Percentiles rank a stretch among this genome's conserved stretches.
phyloP scores from a whole-genome alignment of 2,888 invertebrate genomes.

The Pemphredon lugubris region DNA sequence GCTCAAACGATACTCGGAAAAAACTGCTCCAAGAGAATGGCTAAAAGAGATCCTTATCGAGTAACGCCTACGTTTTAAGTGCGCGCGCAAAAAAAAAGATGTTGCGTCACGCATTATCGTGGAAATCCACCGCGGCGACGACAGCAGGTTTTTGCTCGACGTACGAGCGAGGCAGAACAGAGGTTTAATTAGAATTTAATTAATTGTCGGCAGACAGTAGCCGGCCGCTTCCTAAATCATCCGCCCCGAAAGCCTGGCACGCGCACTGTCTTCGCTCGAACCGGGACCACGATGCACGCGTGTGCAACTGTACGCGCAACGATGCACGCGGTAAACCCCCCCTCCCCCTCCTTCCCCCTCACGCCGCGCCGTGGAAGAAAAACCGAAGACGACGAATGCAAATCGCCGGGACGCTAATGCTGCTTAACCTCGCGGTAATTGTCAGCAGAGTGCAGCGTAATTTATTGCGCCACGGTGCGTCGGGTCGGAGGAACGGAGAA shows the following conservation, averaged over 20 bases:
- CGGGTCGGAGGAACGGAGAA: not conserved
- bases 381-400: slow-evolving; percentile 49
- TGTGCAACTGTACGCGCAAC: not conserved
- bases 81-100: no score
- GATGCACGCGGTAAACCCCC: no score
- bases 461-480: slow-evolving; percentile 27
- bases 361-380: not conserved
- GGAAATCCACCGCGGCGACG: no score
- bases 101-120: no score
- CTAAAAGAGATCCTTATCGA: no score
- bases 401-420: slow-evolving; percentile 59
- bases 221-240: slow-evolving; percentile 21
- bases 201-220: slow-evolving; percentile 16
- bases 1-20: no score
- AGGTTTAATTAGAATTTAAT: slow-evolving; percentile 29
- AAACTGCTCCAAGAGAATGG: no score
- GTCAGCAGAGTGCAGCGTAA: slow-evolving; percentile 45
- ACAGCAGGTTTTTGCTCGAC: no score
- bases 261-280: not conserved
- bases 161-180: not conserved
- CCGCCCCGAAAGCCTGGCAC: not conserved
- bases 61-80: no score
- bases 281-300: not conserved
- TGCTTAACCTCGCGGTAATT: slow-evolving; percentile 61
- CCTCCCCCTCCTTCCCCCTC: no score